Base-by-base conservation (phyloP, 2,888 invertebrate species). In the Parnassius glacialis region DNA sequence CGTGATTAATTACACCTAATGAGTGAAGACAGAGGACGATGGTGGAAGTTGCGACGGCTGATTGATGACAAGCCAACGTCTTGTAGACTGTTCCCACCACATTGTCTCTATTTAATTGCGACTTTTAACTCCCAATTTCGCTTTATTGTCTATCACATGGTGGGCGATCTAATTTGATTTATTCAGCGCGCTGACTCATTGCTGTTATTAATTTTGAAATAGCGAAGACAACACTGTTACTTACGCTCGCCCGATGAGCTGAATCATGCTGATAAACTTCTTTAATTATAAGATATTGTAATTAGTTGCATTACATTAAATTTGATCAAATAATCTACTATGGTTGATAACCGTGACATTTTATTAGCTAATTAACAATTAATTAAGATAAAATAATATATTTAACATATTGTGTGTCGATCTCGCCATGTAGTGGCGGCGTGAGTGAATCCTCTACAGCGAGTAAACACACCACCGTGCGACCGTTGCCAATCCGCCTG, bases 1-100 rank as follows among this genome's bases (percentile, higher is more conserved):
- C 73, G 79, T 91, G 89, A 91, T 91, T 90, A 91, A 91, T 90
- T 88, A 88, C 87, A 78, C 84, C 80, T 85, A 85, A 84, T 50
- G 78, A 84, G 84, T 79, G 76, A 84, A 84, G 83, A 78, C 74
- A 69, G 71, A 71, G 76, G 74, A 74, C 59, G 16, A 50, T 16
- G 52, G 74, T 77, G 79, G 75, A 69, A 74, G 73, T 80, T 59
- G 53, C 7, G 61, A 86, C 86, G 74, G 79, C 81, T 90, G 90
- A 90, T 90, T 88, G 90, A 89, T 90, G 87, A 86, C 83, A 74
- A 76, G 75, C 74, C 82, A 84, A 77, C 77, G 81, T 82, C 81
- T 76, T 74, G 74, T 56, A 78, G 74, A 70, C 70, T 48, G 16
- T 77, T 79, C 80, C 71, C 75, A 68, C 68, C 70, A 70, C 79